Evolutionary conservation across 2,797 vertebrate genomes (phyloP).

Genomic region (Zenarchopterus dispar): DNA sequence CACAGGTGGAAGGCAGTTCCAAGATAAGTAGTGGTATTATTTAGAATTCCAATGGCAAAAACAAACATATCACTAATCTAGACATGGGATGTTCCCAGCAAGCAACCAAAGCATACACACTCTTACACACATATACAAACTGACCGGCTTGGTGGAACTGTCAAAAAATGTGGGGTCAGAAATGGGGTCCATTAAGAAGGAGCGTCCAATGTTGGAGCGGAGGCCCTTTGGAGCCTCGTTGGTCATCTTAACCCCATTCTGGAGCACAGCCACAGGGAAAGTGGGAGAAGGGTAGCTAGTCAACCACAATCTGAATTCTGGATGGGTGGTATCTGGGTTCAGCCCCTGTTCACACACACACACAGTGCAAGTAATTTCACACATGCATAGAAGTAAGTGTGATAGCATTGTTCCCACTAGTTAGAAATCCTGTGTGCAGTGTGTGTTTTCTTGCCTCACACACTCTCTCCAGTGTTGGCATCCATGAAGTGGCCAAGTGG

Average conservation of each 20-base stretch:
- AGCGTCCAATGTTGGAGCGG: constrained; percentile 87
- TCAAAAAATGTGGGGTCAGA: constrained; percentile 88
- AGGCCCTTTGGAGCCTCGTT: constrained; percentile 92
- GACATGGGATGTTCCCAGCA: constrained; percentile 18
- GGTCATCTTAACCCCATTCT: constrained; percentile 94
- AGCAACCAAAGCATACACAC: not conserved
- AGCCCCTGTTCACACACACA: constrained; percentile 80
- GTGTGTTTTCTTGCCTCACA: constrained; percentile 85
- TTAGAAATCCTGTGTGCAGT: no score
- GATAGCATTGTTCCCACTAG: no score
- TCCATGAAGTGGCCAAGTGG: constrained; percentile 93
- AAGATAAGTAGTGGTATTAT: constrained; percentile 10
- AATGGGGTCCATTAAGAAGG: constrained; percentile 91
- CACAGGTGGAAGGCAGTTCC: constrained; percentile 17
- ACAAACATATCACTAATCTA: constrained; percentile 28
- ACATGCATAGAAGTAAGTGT: not conserved
- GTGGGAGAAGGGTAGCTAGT: constrained; percentile 92
- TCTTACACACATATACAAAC: constrained; percentile 41
- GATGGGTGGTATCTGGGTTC: constrained; percentile 88
- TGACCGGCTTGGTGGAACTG: constrained; percentile 87
- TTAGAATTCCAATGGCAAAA: constrained; percentile 25
- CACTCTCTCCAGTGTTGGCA: constrained; percentile 89
- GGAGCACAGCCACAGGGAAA: constrained; percentile 90
- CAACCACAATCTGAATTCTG: constrained; percentile 91
- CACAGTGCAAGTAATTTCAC: constrained; percentile 1